Percentiles rank a stretch among this genome's conserved stretches.
These are phyloP conservation scores for Sminthopsis crassicaudata DNA, from an alignment of 2,113 vertebrate species.

Conservation along the genomic window DNA sequence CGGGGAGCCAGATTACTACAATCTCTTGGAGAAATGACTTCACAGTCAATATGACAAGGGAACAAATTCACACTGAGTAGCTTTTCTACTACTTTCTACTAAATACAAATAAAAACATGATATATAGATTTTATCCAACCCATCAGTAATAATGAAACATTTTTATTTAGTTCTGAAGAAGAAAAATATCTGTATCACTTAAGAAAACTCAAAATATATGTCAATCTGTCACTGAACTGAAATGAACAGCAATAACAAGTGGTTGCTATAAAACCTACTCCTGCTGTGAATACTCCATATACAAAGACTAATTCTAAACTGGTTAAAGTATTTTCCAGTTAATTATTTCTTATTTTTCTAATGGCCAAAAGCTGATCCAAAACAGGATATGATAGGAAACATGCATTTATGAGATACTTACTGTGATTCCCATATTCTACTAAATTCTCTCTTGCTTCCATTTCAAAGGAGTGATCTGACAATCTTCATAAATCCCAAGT, in stretches of 20 bases:
- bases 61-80: constrained; percentile 37
- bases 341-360: not conserved
- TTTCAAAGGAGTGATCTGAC: not conserved
- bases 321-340: not conserved
- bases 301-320: constrained; percentile 45
- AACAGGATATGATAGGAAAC: not conserved
- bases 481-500: not conserved
- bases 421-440: not conserved
- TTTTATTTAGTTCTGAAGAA: constrained; percentile 50
- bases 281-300: not conserved
- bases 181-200: constrained; percentile 38
- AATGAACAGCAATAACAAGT: constrained; percentile 56
- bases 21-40: constrained; percentile 49
- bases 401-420: not conserved
- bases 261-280: constrained; percentile 37
- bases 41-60: constrained; percentile 17
- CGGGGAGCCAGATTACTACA: constrained; percentile 48
- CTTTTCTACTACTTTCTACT: constrained; percentile 29
- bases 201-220: constrained; percentile 59
- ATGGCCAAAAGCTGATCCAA: constrained; percentile 9
- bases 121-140: constrained; percentile 37
- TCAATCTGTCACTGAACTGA: constrained; percentile 64
- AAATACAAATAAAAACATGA: constrained; percentile 57
- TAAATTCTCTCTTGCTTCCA: not conserved
- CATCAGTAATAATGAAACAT: constrained; percentile 62